Evolutionary conservation across 2,797 vertebrate species (phyloP).

Genomic region (Cirrhinus molitorella): DNA sequence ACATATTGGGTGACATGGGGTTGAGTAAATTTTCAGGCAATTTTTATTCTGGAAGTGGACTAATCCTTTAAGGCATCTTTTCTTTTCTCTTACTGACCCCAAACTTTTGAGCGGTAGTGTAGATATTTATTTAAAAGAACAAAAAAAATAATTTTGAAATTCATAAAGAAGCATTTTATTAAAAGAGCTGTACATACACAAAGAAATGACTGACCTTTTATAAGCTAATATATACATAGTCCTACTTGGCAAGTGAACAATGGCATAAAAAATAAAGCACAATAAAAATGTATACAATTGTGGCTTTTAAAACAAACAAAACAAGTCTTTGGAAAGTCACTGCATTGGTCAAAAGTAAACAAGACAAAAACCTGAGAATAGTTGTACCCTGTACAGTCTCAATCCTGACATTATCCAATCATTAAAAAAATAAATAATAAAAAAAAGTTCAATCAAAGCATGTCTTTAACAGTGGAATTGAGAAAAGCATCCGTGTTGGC

Average conservation of each 20-base stretch:
- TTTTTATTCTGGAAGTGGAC: too few species aligned
- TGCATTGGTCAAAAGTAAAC: slow-evolving; percentile 1
- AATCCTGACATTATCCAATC: background rate
- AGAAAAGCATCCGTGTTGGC: slow-evolving; percentile 57
- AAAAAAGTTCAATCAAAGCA: slow-evolving; percentile 48
- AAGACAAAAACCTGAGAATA: background rate
- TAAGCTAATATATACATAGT: background rate
- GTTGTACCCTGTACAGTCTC: background rate
- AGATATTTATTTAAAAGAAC: too few species aligned
- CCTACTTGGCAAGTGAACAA: background rate
- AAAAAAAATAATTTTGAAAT: slow-evolving; percentile 4
- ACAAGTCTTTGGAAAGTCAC: background rate
- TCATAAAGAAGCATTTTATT: slow-evolving; percentile 29
- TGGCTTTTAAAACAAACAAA: background rate
- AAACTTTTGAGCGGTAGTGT: background rate
- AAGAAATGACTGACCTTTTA: slow-evolving; percentile 11
- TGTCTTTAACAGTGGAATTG: slow-evolving; percentile 68
- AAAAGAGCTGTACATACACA: slow-evolving; percentile 53
- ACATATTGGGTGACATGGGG: too few species aligned
- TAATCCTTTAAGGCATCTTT: too few species aligned
- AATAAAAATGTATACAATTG: background rate
- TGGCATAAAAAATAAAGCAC: slow-evolving; percentile 1
- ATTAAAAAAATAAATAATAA: slow-evolving; percentile 17
- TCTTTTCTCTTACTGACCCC: too few species aligned
- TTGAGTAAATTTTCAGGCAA: too few species aligned